These are phyloP conservation scores for Drosophila guanche DNA, from an alignment of 1,140 invertebrate genomes.

Conservation along the genomic window DNA sequence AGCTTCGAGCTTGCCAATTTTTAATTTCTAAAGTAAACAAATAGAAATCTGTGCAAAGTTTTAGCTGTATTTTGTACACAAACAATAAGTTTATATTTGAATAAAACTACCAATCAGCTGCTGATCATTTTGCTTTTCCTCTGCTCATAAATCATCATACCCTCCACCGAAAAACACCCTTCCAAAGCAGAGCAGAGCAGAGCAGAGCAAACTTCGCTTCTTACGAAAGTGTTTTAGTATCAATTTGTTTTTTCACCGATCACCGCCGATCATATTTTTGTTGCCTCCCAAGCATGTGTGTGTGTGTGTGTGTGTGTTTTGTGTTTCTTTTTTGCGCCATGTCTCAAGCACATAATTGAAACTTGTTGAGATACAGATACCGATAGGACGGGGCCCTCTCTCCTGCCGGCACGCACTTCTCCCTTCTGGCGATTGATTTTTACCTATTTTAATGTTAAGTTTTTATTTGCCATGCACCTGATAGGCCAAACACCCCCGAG, in stretches of 20 bases:
- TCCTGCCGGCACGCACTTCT: background rate
- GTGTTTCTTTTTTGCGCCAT: slow-evolving; percentile 34
- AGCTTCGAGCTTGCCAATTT: no score
- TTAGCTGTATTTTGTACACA: no score
- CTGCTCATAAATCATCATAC: no score
- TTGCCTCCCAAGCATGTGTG: background rate
- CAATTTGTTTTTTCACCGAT: slow-evolving; percentile 33
- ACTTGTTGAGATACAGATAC: slow-evolving; percentile 63
- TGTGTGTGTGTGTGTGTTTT: slow-evolving; percentile 4
- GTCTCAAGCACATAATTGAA: slow-evolving; percentile 77
- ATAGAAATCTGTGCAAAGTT: no score
- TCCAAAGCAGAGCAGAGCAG: background rate
- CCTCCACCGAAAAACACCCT: no score
- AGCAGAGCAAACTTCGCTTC: slow-evolving; percentile 47
- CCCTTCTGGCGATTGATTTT: slow-evolving; percentile 40
- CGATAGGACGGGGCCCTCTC: slow-evolving; percentile 32
- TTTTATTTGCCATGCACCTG: slow-evolving; percentile 72
- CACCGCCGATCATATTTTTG: slow-evolving; percentile 3
- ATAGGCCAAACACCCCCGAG: slow-evolving; percentile 33
- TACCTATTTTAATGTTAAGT: slow-evolving; percentile 78
- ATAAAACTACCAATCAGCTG: no score
- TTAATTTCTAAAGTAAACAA: no score
- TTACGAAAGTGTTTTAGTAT: slow-evolving; percentile 71
- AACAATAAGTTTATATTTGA: no score
- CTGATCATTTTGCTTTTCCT: no score